Conservation (phyloP, 2,888 invertebrate species). For the Tenodera sinensis region DNA sequence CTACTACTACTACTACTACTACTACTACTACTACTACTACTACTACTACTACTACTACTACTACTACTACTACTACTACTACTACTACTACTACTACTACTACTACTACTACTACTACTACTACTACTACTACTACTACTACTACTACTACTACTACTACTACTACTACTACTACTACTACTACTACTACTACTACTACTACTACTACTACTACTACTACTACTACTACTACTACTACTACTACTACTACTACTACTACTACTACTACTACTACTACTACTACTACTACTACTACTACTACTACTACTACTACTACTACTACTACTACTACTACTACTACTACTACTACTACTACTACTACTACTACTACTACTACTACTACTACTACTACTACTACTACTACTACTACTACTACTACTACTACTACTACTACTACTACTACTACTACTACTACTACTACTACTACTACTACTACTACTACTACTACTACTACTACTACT, state of each 20-base stretch:
- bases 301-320: not conserved
- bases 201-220: too few species aligned
- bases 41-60: constrained; percentile 16
- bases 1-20: too few species aligned
- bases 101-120: too few species aligned
- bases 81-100: not conserved
- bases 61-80: constrained; percentile 7
- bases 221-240: too few species aligned
- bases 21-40: too few species aligned
- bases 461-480: constrained; percentile 16
- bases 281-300: constrained; percentile 1
- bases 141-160: constrained; percentile 4
- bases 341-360: not conserved
- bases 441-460: too few species aligned
- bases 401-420: not conserved
- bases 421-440: too few species aligned
- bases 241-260: not conserved
- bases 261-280: constrained; percentile 20
- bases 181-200: not conserved
- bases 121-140: too few species aligned
- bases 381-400: not conserved
- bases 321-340: too few species aligned
- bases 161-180: constrained; percentile 15
- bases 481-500: constrained; percentile 7
- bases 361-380: constrained; percentile 21